Evolutionary conservation across 2,797 vertebrate species (phyloP).

Genomic region (Poeciliopsis presidionis): DNA sequence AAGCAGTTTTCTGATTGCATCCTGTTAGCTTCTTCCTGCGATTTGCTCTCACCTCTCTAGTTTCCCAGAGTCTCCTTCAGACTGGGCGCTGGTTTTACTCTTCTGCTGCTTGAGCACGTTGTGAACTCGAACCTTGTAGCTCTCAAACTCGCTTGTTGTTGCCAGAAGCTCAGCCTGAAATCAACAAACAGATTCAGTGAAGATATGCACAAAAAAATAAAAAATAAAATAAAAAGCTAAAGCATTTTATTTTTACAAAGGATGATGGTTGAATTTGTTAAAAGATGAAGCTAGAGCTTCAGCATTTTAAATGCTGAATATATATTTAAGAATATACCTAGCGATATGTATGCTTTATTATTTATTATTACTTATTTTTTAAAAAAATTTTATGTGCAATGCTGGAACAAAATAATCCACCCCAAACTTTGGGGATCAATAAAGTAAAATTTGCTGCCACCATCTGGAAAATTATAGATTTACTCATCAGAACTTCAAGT

Average conservation of each 20-base stretch:
- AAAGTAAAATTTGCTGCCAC: background rate
- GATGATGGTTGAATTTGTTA: background rate
- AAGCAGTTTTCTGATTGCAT: background rate
- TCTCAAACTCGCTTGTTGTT: conserved; percentile 89
- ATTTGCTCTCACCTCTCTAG: conserved; percentile 85
- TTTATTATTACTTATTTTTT: too few species aligned
- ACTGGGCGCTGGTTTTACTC: conserved; percentile 71
- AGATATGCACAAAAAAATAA: background rate
- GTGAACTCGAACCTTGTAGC: conserved; percentile 97
- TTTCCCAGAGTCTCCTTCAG: conserved; percentile 82
- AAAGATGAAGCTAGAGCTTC: background rate
- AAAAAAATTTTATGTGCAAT: background rate
- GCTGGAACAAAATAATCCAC: too few species aligned
- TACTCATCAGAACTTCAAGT: background rate
- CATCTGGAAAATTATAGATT: background rate
- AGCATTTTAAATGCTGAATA: too few species aligned
- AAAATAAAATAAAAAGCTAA: background rate
- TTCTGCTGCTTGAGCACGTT: conserved; percentile 96
- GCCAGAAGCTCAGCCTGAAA: conserved; percentile 87
- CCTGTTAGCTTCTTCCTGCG: background rate
- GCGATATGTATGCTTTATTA: too few species aligned
- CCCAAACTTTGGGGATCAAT: too few species aligned
- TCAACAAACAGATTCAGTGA: conserved; percentile 18
- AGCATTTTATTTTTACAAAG: background rate
- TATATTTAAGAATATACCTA: too few species aligned